Evolutionary conservation across 2,113 vertebrate species (phyloP), one percentile per base, ranked within the genome.

Genomic region (Campylorhamphus procurvoides): DNA sequence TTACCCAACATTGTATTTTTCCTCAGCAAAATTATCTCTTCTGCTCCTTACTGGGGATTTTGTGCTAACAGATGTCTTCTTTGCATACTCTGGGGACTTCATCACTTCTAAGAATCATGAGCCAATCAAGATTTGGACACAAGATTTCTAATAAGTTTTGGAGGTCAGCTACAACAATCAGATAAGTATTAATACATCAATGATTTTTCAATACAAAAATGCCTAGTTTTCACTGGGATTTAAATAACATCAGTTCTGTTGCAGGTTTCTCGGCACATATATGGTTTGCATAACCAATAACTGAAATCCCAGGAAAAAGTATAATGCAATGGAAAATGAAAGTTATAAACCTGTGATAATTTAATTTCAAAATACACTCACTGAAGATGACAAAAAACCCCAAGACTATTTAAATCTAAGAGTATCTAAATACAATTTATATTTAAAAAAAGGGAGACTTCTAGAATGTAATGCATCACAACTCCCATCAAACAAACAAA

Each of bases 1-100:
- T 90, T 98, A 99, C 99, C 99, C 59, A 99, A 97, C 13, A 99
- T 46, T 99, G 92, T 99, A 99, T 1, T 99, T 99, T 94, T 99
- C 99, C 75, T 99, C 99, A 44, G 98, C 98, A 77, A 99, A 99
- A 46, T 97, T 98, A 73, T 99, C 99, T 77, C 99, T 98, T 95
- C 97, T 97, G 39, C 97, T 96, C 79, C 98, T 98, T 3, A 81
- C 73, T 69, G 95, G 95, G 47, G 98, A 94, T 37, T 98, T 98
- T 40, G 98, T 93, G n/a, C 88, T 93, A 64, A 96, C 3, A 15
- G 98, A 97, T 12, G 97, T 98, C 95, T 98, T 98, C 95, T 98
- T 99, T 35, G 99, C 99, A 28, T 99, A 99, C 0, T 98, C 98
- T 6, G 16, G 37, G 98, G 37, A 40, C 37, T 40, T 63, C 98